Evolutionary conservation across 30 jellyfish, hydroid and myxozoan species (phyloP).

Genomic region (Hydractinia echinata): DNA sequence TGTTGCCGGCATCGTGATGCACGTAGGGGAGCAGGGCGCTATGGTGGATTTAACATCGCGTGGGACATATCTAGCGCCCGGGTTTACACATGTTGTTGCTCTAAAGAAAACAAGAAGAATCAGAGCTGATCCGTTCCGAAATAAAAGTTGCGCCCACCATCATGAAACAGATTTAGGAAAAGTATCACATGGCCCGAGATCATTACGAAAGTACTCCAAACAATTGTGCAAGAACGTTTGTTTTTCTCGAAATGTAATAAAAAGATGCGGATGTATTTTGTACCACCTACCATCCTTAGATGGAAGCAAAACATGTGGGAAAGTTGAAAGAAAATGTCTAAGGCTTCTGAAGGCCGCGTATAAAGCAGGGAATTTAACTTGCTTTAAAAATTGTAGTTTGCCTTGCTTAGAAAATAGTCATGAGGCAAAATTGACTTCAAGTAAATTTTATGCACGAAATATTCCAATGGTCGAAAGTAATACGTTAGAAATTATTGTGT

Average conservation of each 20-base stretch:
- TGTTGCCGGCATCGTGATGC: slow-evolving; percentile 13
- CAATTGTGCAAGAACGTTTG: background rate
- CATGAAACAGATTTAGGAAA: background rate
- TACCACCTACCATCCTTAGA: background rate
- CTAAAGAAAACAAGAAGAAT: background rate
- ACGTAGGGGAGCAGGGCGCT: slow-evolving; percentile 23
- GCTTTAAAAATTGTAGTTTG: background rate
- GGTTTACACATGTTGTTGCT: background rate
- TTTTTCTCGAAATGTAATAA: background rate
- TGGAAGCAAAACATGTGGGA: background rate
- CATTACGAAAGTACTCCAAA: background rate
- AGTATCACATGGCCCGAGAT: background rate
- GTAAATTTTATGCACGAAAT: background rate
- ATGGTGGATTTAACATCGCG: background rate
- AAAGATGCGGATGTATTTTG: background rate
- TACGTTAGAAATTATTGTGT: background rate
- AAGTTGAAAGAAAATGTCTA: background rate
- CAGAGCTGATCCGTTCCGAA: slow-evolving; percentile 16
- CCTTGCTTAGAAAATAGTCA: background rate
- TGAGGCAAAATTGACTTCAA: background rate
- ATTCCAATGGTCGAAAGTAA: background rate
- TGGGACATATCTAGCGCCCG: slow-evolving; percentile 8
- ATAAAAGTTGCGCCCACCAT: background rate
- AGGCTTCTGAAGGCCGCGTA: background rate
- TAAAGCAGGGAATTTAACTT: background rate